Evolutionary conservation across 2,888 invertebrate genomes (phyloP), one percentile per base, ranked within the genome.

Genomic region (Conops quadrifasciatus): DNA sequence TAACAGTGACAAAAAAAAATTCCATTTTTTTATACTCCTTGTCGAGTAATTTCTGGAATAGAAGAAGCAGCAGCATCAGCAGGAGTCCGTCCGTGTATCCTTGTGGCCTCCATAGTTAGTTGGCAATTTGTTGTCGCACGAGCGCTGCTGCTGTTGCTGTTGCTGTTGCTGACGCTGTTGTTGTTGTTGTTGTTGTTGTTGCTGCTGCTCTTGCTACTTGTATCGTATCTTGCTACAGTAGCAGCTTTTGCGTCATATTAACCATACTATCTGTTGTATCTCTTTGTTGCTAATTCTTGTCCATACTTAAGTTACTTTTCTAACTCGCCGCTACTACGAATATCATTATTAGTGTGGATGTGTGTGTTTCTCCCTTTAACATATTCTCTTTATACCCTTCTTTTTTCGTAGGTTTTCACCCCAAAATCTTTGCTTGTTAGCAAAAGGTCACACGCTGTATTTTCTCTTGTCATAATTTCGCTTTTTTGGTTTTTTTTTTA

Each of bases 91-190:
- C 43, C 47, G 16, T 51, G 15, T 47, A 7, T 19, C 30, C 45
- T 43, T 13, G 43, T 21, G 36, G 16, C 28, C 15, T 51, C n/a
- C 43, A 63, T 72, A 65, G 69, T 72, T 70, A 69, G 72, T 63
- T 67, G 28, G 66, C 74, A 74, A 74, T 74, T 74, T 74, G 74
- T 74, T 69, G n/a, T n/a, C n/a, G 68, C 72, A 68, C 72, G 68
- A 65, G 62, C n/a, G n/a, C 64, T 70, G 69, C 49, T 53, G 30
- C 47, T 67, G 43, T 49, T 56, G 60, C 64, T 70, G 69, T 56
- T 53, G 30, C 47, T 67, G 43, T 49, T 56, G 60, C 60, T 58
- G 30, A 64, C 49, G 36, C 4, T 36, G 9, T 36, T 36, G 9
- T 36, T 36, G 36, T 36, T 36, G 36, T 36, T 36, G 36, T 36